phyloP scores from a whole-genome alignment of 2,113 vertebrate genomes.

The Oreochromis spilurus region DNA sequence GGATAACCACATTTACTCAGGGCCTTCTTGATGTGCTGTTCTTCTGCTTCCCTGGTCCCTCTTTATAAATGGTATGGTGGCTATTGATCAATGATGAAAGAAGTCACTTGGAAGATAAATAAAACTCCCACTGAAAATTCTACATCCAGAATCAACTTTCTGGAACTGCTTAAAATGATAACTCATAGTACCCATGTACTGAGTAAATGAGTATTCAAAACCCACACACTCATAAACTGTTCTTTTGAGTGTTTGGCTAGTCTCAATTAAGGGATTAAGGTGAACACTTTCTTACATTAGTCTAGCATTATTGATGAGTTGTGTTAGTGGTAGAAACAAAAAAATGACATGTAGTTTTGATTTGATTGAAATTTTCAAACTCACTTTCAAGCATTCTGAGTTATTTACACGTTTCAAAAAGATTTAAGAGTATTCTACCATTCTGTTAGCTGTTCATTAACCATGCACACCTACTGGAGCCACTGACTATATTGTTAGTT shows the following conservation, averaged over 20 bases:
- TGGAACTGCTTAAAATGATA: fast-evolving
- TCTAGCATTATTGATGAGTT: background rate
- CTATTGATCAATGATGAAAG: background rate
- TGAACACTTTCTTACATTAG: fast-evolving
- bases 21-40: background rate
- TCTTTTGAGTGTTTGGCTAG: background rate
- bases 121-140: background rate
- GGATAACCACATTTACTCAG: background rate
- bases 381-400: background rate
- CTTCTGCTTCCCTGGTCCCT: fast-evolving
- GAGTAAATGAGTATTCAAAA: background rate
- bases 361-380: background rate
- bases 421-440: background rate
- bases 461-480: background rate
- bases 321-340: background rate
- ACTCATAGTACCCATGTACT: background rate
- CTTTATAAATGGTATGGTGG: fast-evolving
- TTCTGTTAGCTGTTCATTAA: background rate
- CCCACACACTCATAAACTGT: background rate
- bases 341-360: background rate
- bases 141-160: background rate
- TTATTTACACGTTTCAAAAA: background rate
- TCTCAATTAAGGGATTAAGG: background rate
- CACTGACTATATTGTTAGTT: background rate
- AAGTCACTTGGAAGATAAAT: background rate